Base-by-base conservation (phyloP, 2,888 invertebrate species). In the Coleophora deauratella region DNA sequence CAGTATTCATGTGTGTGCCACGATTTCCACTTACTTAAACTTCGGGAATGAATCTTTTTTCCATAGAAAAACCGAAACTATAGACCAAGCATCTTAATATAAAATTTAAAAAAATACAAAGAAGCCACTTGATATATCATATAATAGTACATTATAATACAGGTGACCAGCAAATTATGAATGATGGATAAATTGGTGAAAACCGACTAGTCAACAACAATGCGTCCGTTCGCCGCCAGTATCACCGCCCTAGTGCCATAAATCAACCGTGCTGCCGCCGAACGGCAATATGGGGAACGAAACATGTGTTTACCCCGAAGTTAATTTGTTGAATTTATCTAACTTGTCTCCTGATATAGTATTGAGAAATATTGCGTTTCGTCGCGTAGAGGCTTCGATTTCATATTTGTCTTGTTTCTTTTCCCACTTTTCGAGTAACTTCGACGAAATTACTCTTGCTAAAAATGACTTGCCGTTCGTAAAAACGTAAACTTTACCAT, bases 241-340 rank as follows among this genome's bases (percentile, higher is more conserved):
- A 51, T 28, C 28, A 10, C 28, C 9, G 61, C 76, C 76, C 80
- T 66, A 59, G 49, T 67, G 67, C 21, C 51, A 82, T 85, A 85
- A 85, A 85, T 85, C 84, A 81, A 62, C 62, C 52, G 73, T 72
- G 79, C 73, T 75, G 81, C 81, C 77, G 68, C 76, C 78, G 70
- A 61, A 62, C 77, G 76, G 72, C 77, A 81, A 81, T 82, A 81
- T 82, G 74, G 79, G 79, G 76, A 69, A 72, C 70, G 70, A 77
- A 82, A 84, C 84, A 82, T 77, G 81, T 85, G 84, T 85, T 82
- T 82, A 81, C 84, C 69, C 66, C 72, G 72, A 69, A 79, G 84
- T 84, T 85, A 85, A 85, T 85, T 85, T 84, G 84, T 78, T 72
- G 78, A 79, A 81, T 84, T 80, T 81, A 80, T 84, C 82, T 77